Conservation (phyloP, 2,113 vertebrate species). For the Calcarius ornatus region DNA sequence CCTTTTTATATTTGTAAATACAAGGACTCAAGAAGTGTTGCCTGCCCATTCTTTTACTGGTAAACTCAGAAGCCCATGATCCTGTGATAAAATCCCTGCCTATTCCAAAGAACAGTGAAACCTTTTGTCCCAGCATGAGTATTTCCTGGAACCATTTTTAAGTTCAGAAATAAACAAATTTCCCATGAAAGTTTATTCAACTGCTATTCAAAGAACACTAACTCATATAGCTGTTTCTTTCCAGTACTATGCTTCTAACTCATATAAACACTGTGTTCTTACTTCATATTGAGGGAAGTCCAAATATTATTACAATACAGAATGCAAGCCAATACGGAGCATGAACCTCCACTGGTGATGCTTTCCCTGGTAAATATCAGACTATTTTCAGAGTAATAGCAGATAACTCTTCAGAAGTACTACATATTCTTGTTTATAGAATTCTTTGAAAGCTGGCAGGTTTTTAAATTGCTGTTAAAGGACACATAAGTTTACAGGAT, state of each 20-base stretch:
- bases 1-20: not conserved
- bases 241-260: conserved; percentile 1
- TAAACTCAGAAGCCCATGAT: not conserved
- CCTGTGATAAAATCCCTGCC: not conserved
- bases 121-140: not conserved
- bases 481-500: not conserved
- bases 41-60: not conserved
- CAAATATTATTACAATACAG: conserved; percentile 44
- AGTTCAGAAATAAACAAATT: conserved; percentile 49
- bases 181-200: conserved; percentile 50
- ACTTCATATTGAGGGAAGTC: not conserved
- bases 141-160: conserved; percentile 43
- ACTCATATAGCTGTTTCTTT: conserved; percentile 28
- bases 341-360: not conserved
- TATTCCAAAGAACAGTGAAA: not conserved
- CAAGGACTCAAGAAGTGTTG: not conserved
- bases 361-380: conserved; percentile 8
- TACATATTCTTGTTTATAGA: conserved; percentile 9
- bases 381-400: not conserved
- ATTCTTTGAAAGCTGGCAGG: not conserved
- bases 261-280: conserved; percentile 42
- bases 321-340: not conserved
- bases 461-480: not conserved
- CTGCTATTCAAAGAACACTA: conserved; percentile 35
- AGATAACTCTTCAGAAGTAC: not conserved